A percentile compares a stretch with the other conserved stretches of the same genome.
phyloP scores from a whole-genome alignment of 2,797 vertebrate genomes.

The Pseudocheirus occidentalis region DNA sequence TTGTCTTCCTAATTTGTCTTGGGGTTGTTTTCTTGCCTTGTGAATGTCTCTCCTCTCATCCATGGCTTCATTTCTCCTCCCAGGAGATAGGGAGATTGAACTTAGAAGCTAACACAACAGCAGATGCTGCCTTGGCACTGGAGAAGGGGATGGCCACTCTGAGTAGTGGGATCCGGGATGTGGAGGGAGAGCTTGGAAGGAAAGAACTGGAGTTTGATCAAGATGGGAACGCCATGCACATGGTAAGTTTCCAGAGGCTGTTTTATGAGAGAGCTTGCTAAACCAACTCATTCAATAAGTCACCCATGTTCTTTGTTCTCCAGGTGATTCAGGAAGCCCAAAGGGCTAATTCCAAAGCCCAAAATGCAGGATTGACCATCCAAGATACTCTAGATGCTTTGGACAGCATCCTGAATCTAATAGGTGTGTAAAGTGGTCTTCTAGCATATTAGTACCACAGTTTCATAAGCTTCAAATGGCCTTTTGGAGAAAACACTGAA shows the following conservation, averaged over 20 bases:
- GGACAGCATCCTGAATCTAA: conserved; percentile 84
- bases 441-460: not conserved
- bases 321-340: conserved; percentile 85
- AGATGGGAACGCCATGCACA: conserved; percentile 71
- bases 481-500: not conserved
- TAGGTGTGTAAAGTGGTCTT: conserved; percentile 84
- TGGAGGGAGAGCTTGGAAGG: conserved; percentile 72
- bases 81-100: conserved; percentile 84
- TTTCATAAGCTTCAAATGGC: not conserved
- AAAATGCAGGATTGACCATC: conserved; percentile 80
- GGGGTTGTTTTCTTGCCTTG: conserved; percentile 58
- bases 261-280: not conserved
- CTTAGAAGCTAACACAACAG: conserved; percentile 84
- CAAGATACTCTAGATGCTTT: conserved; percentile 83
- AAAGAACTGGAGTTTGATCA: conserved; percentile 70
- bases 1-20: conserved; percentile 14
- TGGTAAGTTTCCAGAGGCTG: conserved; percentile 64
- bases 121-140: conserved; percentile 82
- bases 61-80: conserved; percentile 67
- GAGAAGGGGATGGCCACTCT: conserved; percentile 84
- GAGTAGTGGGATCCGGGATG: conserved; percentile 70
- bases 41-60: conserved; percentile 42
- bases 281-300: not conserved
- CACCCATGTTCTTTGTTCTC: conserved; percentile 37
- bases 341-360: conserved; percentile 81